These are phyloP conservation scores for Orchestes rusci DNA, from an alignment of 2,888 invertebrate genomes.

Conservation along the genomic window DNA sequence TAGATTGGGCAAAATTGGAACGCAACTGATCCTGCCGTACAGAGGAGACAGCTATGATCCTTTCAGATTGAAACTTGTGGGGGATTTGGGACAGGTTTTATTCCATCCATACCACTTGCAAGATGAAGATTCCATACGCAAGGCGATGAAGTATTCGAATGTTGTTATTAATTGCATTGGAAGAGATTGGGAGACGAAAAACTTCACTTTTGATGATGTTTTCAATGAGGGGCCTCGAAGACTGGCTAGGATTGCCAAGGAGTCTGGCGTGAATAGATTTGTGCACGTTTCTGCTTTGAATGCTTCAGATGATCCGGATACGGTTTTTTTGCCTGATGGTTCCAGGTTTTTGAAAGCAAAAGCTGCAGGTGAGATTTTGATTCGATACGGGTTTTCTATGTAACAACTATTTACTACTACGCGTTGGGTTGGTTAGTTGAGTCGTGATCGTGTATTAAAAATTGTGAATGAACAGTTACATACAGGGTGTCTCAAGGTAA, in stretches of 20 bases:
- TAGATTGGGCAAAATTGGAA: conserved; percentile 78
- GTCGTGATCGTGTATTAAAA: too few species aligned
- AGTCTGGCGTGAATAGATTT: conserved; percentile 78
- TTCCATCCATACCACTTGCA: conserved; percentile 78
- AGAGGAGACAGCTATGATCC: conserved; percentile 79
- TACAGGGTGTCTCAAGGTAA: too few species aligned
- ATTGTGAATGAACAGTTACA: too few species aligned
- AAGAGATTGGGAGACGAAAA: conserved; percentile 85
- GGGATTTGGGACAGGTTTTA: conserved; percentile 92
- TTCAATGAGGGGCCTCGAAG: conserved; percentile 77
- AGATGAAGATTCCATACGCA: conserved; percentile 80
- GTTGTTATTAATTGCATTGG: conserved; percentile 95
- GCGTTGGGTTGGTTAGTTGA: too few species aligned
- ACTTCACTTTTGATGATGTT: conserved; percentile 80
- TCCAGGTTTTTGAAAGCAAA: conserved; percentile 73
- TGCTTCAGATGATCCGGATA: conserved; percentile 61
- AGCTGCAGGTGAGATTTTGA: conserved; percentile 44
- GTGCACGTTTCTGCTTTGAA: conserved; percentile 90
- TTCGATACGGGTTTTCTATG: too few species aligned
- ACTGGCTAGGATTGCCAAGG: conserved; percentile 67
- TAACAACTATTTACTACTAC: too few species aligned
- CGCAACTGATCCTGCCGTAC: conserved; percentile 89
- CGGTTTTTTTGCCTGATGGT: conserved; percentile 61
- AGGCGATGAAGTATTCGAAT: conserved; percentile 88
- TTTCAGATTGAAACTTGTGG: conserved; percentile 70